Base-by-base conservation (phyloP, 2,797 vertebrate species). In the Mallotus villosus region DNA sequence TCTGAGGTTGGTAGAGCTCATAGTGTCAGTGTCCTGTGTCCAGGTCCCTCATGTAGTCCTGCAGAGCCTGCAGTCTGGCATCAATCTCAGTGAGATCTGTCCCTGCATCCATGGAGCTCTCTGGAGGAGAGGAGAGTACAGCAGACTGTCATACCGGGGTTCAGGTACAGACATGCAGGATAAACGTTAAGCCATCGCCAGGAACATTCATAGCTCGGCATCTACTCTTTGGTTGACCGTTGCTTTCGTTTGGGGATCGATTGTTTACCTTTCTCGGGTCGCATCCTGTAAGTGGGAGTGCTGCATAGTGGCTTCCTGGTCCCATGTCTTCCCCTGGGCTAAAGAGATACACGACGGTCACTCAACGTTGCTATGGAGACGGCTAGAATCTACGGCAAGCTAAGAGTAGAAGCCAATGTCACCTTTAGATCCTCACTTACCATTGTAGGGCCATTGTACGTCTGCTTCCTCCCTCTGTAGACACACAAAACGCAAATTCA, bases 1-100 rank as follows among this genome's bases (percentile, higher is more conserved):
- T 27, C 58, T 24, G 63, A 46, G 63, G 3, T 3, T 24, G 22
- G 19, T 16, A 21, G 41, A 29, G 27, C 17, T 29, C 29, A 34
- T 41, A 34, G 7, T 11, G 8, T 67, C 8, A 67, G 65, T 51
- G 65, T 29, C 65, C 65, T 16, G 94, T 95, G 77, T 95, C 95
- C 82, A 98, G 86, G 41, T 93, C 93, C 75, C 92, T 94, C 96
- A 97, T 96, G 89, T 96, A 97, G 12, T 95, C 95, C 89, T 97
- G 95, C 74, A 98, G 89, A 0, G 95, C 96, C 85, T 94, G 94
- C 61, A 97, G 91, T 53, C 96, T 91, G 25, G 95, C 94, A 0
- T 98, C 95, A 0, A 98, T 97, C 83, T 97, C 96, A 0, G 95
- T 95, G 70, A 97, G 91, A 83, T 97, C 95, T 0, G 93, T 90